Base-by-base conservation (phyloP, 2,113 vertebrate species). In the Phylloscopus trochiloides region DNA sequence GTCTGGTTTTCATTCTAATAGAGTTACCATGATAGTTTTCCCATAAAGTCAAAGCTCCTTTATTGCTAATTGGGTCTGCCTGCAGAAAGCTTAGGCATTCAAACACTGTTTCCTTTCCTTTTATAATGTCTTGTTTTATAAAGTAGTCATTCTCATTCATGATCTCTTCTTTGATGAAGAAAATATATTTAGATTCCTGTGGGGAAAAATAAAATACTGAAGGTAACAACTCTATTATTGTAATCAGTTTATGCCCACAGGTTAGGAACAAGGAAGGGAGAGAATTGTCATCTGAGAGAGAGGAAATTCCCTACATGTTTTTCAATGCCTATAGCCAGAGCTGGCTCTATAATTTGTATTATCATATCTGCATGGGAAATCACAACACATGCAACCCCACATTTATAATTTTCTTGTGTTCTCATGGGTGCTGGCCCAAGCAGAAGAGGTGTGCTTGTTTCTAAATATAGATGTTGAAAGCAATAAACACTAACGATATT, bases 41-140 rank as follows among this genome's bases (percentile, higher is more conserved):
- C 55, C 65, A 45, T 92, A 86, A 95, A 94, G 80, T 86, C 82
- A 90, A 78, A 93, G 57, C 21, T 95, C n/a, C 36, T 88, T 93
- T 89, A 77, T 50, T 96, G 38, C 75, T 96, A 93, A 88, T 90
- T 83, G 61, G 57, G 57, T 85, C 84, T 78, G 54, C 38, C 43
- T 90, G 48, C 71, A 85, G 57, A 85, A 95, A 77, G 62, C 80
- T 63, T 47, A 50, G 47, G 59, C 32, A 84, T 90, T 86, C 55
- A 82, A 70, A 88, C 6, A 34, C 2, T 4, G 20, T 70, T 93
- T 91, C 58, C 71, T 96, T 77, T 73, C 80, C 62, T 93, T 94
- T 65, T 62, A 71, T 48, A 93, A 72, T 29, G 24, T 65, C 76
- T 89, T 90, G 14, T 36, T 94, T 85, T 93, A 79, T 58, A 59